Evolutionary conservation across 2,113 vertebrate species (phyloP).

Genomic region (Herpailurus yagouaroundi): DNA sequence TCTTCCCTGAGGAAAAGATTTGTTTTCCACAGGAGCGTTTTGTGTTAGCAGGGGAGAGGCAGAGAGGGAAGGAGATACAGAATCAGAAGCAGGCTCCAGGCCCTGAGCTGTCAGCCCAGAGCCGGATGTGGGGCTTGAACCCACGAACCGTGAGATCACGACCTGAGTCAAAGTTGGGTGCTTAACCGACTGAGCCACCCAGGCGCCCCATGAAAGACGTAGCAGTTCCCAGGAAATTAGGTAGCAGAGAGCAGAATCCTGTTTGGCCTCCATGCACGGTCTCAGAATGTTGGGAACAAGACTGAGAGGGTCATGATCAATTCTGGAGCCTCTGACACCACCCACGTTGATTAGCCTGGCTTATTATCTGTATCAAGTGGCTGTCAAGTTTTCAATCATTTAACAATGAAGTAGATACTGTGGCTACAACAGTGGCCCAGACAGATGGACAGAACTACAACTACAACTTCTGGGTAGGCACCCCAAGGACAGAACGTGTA

Average conservation of each 20-base stretch:
- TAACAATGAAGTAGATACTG: neutral
- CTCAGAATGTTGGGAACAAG: neutral
- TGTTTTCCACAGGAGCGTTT: neutral
- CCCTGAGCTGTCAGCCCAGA: no score
- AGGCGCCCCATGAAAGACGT: neutral
- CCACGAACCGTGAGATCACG: no score
- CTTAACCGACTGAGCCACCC: no score
- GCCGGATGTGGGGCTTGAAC: no score
- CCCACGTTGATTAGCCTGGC: neutral
- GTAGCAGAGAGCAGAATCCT: neutral
- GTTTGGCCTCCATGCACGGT: neutral
- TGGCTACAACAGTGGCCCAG: neutral
- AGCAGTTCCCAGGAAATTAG: neutral
- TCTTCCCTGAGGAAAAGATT: neutral
- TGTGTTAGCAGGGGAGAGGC: no score
- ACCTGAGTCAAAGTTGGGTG: no score
- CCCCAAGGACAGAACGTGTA: neutral
- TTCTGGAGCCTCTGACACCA: neutral
- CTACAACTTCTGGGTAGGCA: neutral
- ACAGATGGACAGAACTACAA: neutral
- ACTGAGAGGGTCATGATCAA: neutral
- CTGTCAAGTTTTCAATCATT: neutral
- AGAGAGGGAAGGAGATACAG: no score
- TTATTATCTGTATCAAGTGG: neutral
- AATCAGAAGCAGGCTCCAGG: no score